These are phyloP conservation scores for Ictalurus punctatus DNA, from an alignment of 2,113 vertebrate genomes.

Conservation along the genomic window DNA sequence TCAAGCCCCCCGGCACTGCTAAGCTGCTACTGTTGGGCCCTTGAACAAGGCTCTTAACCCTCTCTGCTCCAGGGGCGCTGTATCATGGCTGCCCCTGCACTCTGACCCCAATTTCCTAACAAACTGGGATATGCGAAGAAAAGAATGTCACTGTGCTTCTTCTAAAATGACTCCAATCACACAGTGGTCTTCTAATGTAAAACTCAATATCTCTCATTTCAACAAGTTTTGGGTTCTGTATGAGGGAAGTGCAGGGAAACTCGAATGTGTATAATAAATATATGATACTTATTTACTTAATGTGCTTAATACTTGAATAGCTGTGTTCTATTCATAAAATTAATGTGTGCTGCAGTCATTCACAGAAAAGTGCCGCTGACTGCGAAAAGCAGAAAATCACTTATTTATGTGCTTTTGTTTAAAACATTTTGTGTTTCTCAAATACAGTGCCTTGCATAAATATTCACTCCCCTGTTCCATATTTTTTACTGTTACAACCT, in stretches of 20 bases:
- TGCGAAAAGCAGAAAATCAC: neutral
- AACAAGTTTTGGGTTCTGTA: neutral
- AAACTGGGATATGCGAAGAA: too few species aligned
- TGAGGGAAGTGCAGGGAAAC: neutral
- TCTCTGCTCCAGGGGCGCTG: too few species aligned
- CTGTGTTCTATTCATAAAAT: neutral
- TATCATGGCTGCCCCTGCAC: too few species aligned
- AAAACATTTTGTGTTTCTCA: neutral
- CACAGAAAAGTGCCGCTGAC: neutral
- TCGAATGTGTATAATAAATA: neutral
- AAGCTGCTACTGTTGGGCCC: too few species aligned
- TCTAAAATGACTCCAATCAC: too few species aligned
- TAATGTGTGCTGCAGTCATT: neutral
- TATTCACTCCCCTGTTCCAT: neutral
- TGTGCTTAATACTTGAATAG: neutral
- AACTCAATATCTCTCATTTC: neutral
- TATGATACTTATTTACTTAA: neutral
- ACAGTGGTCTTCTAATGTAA: too few species aligned
- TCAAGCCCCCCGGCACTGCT: too few species aligned
- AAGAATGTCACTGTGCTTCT: too few species aligned
- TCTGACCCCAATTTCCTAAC: too few species aligned
- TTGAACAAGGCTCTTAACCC: too few species aligned
- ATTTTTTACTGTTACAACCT: neutral
- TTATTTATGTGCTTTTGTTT: neutral
- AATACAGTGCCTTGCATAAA: neutral